Percentiles rank a stretch among this genome's conserved stretches.
Evolutionary conservation across 64 coral and sea anemone genomes (phyloP).

Genomic region (Astreopora myriophthalma): DNA sequence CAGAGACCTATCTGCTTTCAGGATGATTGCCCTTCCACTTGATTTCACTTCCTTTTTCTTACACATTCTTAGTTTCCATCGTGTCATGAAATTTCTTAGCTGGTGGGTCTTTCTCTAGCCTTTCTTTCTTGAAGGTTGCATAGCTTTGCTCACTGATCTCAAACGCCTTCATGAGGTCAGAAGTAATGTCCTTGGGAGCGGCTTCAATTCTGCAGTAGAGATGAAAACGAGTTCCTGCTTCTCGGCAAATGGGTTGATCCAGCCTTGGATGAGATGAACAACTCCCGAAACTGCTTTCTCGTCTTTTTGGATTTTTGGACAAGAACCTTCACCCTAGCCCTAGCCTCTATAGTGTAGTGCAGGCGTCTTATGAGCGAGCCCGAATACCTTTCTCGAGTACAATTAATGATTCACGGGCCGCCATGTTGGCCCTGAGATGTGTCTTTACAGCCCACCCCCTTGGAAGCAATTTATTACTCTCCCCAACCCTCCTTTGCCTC

Average conservation of each 20-base stretch:
- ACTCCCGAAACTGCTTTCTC: constrained; percentile 18
- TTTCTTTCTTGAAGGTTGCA: not conserved
- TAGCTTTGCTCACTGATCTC: constrained; percentile 15
- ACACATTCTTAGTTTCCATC: constrained; percentile 26
- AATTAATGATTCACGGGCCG: too few species aligned
- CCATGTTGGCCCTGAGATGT: too few species aligned
- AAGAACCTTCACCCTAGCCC: too few species aligned
- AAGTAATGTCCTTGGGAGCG: not conserved
- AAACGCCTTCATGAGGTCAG: constrained; percentile 1
- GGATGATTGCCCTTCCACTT: constrained; percentile 38
- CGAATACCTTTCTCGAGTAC: too few species aligned
- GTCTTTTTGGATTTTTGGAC: constrained; percentile 16
- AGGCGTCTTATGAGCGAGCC: too few species aligned
- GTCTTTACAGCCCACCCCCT: too few species aligned
- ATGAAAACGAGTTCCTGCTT: not conserved
- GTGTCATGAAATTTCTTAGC: constrained; percentile 16
- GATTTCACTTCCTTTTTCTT: constrained; percentile 56
- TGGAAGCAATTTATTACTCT: too few species aligned
- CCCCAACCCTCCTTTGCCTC: too few species aligned
- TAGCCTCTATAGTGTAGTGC: too few species aligned
- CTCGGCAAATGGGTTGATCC: too few species aligned
- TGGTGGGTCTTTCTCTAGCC: not conserved
- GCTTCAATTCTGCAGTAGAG: constrained; percentile 38
- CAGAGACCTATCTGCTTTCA: constrained; percentile 64
- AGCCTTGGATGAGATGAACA: not conserved